A percentile compares a stretch with the other conserved stretches of the same genome.
These are phyloP conservation scores for Melanotaenia trifasciata DNA, from an alignment of 2,797 vertebrate genomes.

Conservation along the genomic window DNA sequence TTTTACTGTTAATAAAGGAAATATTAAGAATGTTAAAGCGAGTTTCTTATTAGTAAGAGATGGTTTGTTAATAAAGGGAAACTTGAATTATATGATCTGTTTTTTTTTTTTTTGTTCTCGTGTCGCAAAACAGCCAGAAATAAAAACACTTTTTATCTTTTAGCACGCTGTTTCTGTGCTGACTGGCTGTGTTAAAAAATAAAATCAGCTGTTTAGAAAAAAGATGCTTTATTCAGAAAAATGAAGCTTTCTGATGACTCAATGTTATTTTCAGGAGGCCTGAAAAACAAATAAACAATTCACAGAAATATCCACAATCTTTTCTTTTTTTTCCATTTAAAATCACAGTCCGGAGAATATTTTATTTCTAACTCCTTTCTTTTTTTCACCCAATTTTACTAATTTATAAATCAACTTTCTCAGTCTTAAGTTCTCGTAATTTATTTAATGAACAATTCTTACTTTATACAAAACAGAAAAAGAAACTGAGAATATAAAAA, in stretches of 20 bases:
- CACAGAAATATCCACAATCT: not conserved
- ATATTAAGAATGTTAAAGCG: not conserved
- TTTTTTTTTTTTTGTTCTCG: too few species aligned
- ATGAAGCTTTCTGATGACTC: not conserved
- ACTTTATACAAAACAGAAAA: not conserved
- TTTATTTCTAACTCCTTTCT: not conserved
- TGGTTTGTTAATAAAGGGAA: not conserved
- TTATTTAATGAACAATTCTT: not conserved
- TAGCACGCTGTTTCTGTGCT: too few species aligned
- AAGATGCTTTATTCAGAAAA: not conserved
- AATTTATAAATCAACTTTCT: not conserved
- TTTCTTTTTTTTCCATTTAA: too few species aligned
- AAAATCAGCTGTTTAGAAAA: not conserved
- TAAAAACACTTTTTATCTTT: too few species aligned
- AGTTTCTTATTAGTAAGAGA: not conserved
- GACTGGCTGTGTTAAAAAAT: constrained; percentile 1
- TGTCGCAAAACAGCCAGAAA: too few species aligned
- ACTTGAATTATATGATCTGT: not conserved
- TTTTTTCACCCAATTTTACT: too few species aligned
- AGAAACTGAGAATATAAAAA: not conserved
- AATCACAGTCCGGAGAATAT: not conserved
- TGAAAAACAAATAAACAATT: not conserved
- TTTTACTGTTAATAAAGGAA: fast-evolving
- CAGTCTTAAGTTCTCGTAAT: not conserved
- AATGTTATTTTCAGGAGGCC: constrained; percentile 16